Base-by-base conservation (phyloP, 2,888 invertebrate genomes). In the Oeneis ivallda region DNA sequence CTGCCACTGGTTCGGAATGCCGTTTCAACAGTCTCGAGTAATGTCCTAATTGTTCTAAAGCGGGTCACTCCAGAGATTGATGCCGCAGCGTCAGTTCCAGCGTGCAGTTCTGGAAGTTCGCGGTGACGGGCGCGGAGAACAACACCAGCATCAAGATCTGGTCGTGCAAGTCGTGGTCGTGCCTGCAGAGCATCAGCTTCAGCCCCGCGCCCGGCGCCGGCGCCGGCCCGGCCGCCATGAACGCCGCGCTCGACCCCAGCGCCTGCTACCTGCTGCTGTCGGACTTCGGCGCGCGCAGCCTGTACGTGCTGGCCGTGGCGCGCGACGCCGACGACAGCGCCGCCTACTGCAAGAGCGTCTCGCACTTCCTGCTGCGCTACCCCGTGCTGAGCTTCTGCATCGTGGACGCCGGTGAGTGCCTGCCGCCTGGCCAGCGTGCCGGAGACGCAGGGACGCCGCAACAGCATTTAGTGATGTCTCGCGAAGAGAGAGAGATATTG, bases 131-230 rank as follows among this genome's bases (percentile, higher is more conserved):
- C 0, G 96, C 97, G 0, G 95, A 96, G 71, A 94, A 96, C 82
- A 98, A 98, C 87, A 95, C 96, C 0, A 96, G 97, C 76, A 91
- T 99, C 62, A 98, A 98, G 87, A 92, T 96, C 56, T 99, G 98
- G 98, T 97, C 97, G 8, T 99, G 98, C 85, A 97, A 98, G 80
- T 94, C 96, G 0, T 99, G 99, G 99, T 93, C 94, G 57, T 98
- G 98, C 79, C 90, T 98, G n/a, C 99, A 98, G 83, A 97, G 95
- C 0, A 94, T 98, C 45, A 93, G 93, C 39, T 96, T 97, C 78
- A 85, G 93, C 1, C 93, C 94, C 0, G 81, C 87, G 17, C 85
- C 92, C 0, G 79, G 78, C 37, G 64, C 92, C 0, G 79, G 78
- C 37, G 64, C 76, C 0, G 89, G 85, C 9, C 62, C 74, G 1